Percentiles rank a stretch among this genome's conserved stretches.
Conservation (phyloP, 2,888 invertebrate genomes). For the Odontocerum albicorne region DNA sequence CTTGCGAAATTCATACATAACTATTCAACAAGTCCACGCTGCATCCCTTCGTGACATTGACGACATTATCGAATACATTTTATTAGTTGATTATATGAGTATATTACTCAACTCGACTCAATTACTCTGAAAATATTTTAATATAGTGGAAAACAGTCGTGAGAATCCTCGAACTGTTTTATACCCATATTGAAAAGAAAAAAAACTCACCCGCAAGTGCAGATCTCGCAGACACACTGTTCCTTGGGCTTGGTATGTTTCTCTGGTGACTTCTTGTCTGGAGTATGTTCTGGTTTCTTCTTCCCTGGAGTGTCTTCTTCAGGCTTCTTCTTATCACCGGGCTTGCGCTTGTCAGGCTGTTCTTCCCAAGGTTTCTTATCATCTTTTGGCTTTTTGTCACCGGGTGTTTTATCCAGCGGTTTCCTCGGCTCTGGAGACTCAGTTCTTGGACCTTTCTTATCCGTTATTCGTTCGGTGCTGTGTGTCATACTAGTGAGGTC, state of each 20-base stretch:
- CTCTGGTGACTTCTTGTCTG: slow-evolving; percentile 29
- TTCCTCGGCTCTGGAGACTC: slow-evolving; percentile 40
- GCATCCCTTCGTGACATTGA: too few relatives aligned
- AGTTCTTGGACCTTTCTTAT: slow-evolving; percentile 20
- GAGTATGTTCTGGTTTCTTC: slow-evolving; percentile 45
- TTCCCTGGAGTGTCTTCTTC: slow-evolving; percentile 44
- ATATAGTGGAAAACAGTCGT: too few relatives aligned
- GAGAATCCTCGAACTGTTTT: too few relatives aligned
- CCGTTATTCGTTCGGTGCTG: slow-evolving; percentile 26
- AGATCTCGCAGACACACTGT: slow-evolving; percentile 87
- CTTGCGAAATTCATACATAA: too few relatives aligned
- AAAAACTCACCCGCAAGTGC: slow-evolving; percentile 83
- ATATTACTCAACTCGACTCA: too few relatives aligned
- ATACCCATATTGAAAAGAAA: slow-evolving; percentile 2
- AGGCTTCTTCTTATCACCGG: slow-evolving; percentile 44
- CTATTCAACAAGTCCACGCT: too few relatives aligned
- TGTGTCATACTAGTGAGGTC: slow-evolving; percentile 44
- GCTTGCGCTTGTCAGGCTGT: slow-evolving; percentile 32
- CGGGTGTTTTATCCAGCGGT: slow-evolving; percentile 44
- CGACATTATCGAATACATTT: too few relatives aligned
- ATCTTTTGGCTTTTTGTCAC: slow-evolving; percentile 25
- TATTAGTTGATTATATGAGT: too few relatives aligned
- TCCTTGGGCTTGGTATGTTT: slow-evolving; percentile 62
- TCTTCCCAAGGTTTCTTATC: slow-evolving; percentile 48
- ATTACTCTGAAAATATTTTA: too few relatives aligned